Evolutionary conservation across 2,113 vertebrate genomes (phyloP).

Genomic region (Echinops telfairi): DNA sequence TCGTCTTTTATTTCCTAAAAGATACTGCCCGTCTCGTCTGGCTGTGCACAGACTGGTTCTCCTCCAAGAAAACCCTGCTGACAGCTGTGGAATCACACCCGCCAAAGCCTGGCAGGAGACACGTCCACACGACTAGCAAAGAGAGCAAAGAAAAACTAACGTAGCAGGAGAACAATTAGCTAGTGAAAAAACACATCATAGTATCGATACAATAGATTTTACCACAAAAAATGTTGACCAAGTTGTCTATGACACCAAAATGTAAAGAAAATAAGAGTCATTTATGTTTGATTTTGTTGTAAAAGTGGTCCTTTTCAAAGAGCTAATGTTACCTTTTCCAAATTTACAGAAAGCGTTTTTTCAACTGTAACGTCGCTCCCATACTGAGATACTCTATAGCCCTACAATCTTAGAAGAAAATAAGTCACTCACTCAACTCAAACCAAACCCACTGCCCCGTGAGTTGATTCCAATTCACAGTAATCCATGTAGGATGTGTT

Average conservation of each 20-base stretch:
- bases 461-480: no score
- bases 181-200: neutral
- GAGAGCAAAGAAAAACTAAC: neutral
- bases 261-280: slow-evolving; percentile 20
- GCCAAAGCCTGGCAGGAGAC: neutral
- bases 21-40: slow-evolving; percentile 3
- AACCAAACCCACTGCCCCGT: no score
- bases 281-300: neutral
- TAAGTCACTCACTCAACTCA: neutral
- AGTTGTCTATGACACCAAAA: slow-evolving; percentile 10
- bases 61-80: neutral
- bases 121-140: neutral
- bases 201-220: neutral
- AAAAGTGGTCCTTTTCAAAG: neutral
- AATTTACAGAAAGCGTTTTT: neutral
- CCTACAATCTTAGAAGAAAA: neutral
- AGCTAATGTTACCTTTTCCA: slow-evolving; percentile 10
- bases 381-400: neutral
- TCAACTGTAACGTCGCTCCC: slow-evolving; percentile 1
- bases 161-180: neutral
- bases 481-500: no score
- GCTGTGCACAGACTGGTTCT: neutral
- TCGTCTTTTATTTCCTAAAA: neutral
- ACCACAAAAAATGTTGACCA: neutral
- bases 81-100: neutral